A percentile compares a stretch with the other conserved stretches of the same genome.
Conservation (phyloP, 2,113 vertebrate genomes). For the Macaca mulatta region DNA sequence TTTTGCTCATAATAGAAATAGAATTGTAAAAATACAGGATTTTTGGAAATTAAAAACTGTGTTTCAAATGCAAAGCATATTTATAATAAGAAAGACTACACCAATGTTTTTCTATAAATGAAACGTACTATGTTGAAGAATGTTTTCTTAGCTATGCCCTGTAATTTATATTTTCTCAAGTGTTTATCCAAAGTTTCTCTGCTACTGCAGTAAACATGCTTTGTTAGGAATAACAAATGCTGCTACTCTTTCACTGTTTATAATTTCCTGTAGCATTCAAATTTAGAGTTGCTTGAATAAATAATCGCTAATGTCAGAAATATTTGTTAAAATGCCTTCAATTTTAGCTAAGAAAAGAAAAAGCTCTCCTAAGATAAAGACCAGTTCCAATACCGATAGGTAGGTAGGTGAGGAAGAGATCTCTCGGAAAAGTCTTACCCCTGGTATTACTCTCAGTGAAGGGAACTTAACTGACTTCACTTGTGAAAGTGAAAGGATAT, state of each 20-base stretch:
- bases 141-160: not conserved
- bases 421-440: not conserved
- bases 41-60: not conserved
- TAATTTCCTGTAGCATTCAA: not conserved
- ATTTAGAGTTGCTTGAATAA: not conserved
- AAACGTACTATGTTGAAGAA: not conserved
- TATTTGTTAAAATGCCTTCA: conserved; percentile 4
- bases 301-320: not conserved
- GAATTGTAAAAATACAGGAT: not conserved
- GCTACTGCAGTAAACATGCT: not conserved
- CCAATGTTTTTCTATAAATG: not conserved
- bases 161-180: conserved; percentile 3
- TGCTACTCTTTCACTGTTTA: not conserved
- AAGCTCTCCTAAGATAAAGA: not conserved
- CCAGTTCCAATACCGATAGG: not conserved
- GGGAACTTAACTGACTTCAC: not conserved
- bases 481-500: not conserved
- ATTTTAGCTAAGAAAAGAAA: conserved; percentile 21
- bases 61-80: not conserved
- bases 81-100: not conserved
- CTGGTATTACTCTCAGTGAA: not conserved
- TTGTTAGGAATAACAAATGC: not conserved
- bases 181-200: not conserved
- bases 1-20: not conserved
- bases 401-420: not conserved